Evolutionary conservation across 2,113 vertebrate species (phyloP), one percentile per base, ranked within the genome.

Genomic region (Nothobranchius furzeri): DNA sequence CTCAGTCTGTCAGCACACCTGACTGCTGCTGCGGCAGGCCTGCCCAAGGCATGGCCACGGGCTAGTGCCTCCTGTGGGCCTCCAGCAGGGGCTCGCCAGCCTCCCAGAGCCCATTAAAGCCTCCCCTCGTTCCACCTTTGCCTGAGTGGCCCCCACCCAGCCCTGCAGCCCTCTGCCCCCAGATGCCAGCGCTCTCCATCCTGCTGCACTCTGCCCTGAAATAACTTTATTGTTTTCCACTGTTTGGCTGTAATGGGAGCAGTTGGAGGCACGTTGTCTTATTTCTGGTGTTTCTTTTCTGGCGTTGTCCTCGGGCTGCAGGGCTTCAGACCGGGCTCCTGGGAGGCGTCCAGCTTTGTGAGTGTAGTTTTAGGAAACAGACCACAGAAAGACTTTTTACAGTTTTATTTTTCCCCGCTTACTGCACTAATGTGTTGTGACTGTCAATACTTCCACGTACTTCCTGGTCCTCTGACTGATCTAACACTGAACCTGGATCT

Each of bases 31-130:
- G 79, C 79, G 85, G 88, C 86, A 92, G 92, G 84, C 84, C 91
- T 86, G 93, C 93, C 92, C 91, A 91, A 91, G 92, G 93, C 93
- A 91, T 90, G 91, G 90, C 93, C 92, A 92, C 90, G 87, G 92
- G 93, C 92, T 83, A 92, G 71, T 82, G 90, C 84, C 92, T 93
- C 91, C 78, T 82, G 88, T 88, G 90, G 89, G 87, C 87, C 89
- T 81, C 70, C 79, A 84, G 76, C 82, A 78, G 83, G 55, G 82
- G 82, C 78, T 69, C 72, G 57, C 78, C 79, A 77, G 70, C 81
- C 84, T 90, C 90, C 86, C 86, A 46, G 36, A 91, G 85, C 88
- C 92, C 90, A 91, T 92, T 93, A 93, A 82, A 91, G 82, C 82
- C 83, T 49, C 78, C 82, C 82, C 83, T 64, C 70, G 76, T 77